phyloP scores from a whole-genome alignment of 2,888 invertebrate species.

The Siphlonurus alternatus region DNA sequence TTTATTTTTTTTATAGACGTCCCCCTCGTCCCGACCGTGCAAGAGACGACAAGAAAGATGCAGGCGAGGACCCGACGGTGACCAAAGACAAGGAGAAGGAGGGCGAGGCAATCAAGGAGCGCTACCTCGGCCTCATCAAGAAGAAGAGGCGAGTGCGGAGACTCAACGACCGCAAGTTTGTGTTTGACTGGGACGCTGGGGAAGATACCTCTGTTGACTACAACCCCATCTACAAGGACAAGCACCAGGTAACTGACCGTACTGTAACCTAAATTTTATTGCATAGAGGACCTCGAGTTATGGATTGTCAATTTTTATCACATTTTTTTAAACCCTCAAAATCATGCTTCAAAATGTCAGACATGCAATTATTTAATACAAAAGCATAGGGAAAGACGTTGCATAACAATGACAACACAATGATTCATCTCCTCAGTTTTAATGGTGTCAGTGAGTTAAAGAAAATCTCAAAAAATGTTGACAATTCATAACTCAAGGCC shows the following conservation, averaged over 20 bases:
- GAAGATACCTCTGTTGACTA: conserved; percentile 98
- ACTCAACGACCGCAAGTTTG: conserved; percentile 96
- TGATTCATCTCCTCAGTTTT: background rate
- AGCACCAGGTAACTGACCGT: conserved; percentile 50
- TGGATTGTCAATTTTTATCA: too few relatives aligned
- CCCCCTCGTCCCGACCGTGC: conserved; percentile 21
- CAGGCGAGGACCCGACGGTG: background rate
- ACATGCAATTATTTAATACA: too few relatives aligned
- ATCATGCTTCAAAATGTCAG: too few relatives aligned
- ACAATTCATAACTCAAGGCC: too few relatives aligned
- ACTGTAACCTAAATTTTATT: too few relatives aligned
- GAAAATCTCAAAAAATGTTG: too few relatives aligned
- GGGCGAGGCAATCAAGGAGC: conserved; percentile 85
- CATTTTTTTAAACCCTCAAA: too few relatives aligned
- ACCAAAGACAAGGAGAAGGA: conserved; percentile 82
- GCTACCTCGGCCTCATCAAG: conserved; percentile 85
- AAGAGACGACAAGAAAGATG: conserved; percentile 16
- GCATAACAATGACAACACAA: background rate
- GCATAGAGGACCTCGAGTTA: too few relatives aligned
- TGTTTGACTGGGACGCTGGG: conserved; percentile 99
- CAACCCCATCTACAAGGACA: conserved; percentile 88
- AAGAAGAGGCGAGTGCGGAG: conserved; percentile 83
- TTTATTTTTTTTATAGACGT: conserved; percentile 12
- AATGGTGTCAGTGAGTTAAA: background rate
- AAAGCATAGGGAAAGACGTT: too few relatives aligned